Evolutionary conservation across 2,888 invertebrate species (phyloP).

Genomic region (Trachelus tabidus): DNA sequence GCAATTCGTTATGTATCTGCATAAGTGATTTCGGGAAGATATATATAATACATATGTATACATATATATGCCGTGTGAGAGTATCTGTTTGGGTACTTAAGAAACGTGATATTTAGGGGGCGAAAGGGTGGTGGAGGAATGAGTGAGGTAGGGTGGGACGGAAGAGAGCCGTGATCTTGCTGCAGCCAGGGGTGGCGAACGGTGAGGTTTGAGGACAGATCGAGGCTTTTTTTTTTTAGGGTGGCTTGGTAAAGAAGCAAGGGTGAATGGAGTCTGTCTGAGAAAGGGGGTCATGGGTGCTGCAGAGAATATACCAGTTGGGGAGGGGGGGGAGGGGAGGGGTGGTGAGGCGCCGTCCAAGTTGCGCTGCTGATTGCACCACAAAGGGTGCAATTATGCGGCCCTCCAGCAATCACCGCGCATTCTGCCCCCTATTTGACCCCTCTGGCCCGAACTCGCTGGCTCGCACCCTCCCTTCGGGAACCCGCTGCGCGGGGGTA

Average conservation of each 20-base stretch:
- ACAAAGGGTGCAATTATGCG: conserved; percentile 67
- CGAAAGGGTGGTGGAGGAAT: neutral
- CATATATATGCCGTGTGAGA: too few relatives aligned
- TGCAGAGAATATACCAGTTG: conserved; percentile 20
- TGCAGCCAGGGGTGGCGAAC: neutral
- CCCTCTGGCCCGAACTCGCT: conserved; percentile 41
- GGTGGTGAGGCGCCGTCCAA: conserved; percentile 54
- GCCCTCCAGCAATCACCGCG: conserved; percentile 66
- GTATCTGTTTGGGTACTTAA: conserved; percentile 8
- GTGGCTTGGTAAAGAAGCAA: neutral
- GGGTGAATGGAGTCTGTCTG: neutral
- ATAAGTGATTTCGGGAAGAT: neutral
- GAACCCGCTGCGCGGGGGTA: conserved; percentile 13
- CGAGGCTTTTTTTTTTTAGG: neutral
- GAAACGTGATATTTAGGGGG: conserved; percentile 21
- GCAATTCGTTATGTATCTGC: neutral
- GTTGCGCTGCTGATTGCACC: conserved; percentile 66
- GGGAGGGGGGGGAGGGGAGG: conserved; percentile 20
- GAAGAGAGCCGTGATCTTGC: neutral
- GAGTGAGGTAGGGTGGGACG: neutral
- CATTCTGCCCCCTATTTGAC: conserved; percentile 65
- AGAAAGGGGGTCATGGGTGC: neutral
- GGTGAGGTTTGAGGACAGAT: neutral
- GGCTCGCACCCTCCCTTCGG: conserved; percentile 10
- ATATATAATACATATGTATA: too few relatives aligned